A percentile compares a stretch with the other conserved stretches of the same genome.
phyloP scores from a whole-genome alignment of 2,888 invertebrate genomes.

The Scrobipalpa atriplicella region DNA sequence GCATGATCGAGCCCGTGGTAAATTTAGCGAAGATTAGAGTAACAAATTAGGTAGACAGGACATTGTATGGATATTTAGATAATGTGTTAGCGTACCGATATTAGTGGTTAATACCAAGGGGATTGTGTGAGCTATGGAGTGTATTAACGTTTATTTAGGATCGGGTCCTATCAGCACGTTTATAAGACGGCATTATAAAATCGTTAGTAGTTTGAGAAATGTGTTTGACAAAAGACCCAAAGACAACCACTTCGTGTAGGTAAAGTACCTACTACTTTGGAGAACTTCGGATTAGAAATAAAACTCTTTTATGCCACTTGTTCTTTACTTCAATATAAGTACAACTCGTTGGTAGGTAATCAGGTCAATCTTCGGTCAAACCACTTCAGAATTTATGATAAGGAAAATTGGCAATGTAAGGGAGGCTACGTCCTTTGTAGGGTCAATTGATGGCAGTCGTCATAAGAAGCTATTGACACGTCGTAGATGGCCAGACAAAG shows the following conservation, averaged over 20 bases:
- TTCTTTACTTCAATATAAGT: too few species aligned
- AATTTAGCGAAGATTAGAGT: constrained; percentile 21
- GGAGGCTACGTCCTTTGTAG: background rate
- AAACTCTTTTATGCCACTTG: too few species aligned
- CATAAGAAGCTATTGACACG: background rate
- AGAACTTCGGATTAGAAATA: too few species aligned
- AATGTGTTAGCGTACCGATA: constrained; percentile 12
- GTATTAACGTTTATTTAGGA: background rate
- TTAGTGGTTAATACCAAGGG: background rate
- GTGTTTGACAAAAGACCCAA: background rate
- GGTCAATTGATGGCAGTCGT: background rate
- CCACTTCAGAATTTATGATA: background rate
- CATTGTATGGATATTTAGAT: constrained; percentile 17
- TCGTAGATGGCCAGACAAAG: background rate
- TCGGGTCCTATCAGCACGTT: background rate
- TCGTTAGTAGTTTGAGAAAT: background rate
- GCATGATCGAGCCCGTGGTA: constrained; percentile 2
- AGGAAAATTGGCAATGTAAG: constrained; percentile 1
- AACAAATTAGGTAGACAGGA: constrained; percentile 24
- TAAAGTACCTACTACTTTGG: too few species aligned
- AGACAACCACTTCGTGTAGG: too few species aligned
- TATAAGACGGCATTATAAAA: background rate
- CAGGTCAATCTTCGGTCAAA: background rate
- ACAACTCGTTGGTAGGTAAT: too few species aligned
- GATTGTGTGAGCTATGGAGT: background rate